Evolutionary conservation across 2,888 invertebrate genomes (phyloP), one percentile per base, ranked within the genome.

Genomic region (Nasonia oneida): DNA sequence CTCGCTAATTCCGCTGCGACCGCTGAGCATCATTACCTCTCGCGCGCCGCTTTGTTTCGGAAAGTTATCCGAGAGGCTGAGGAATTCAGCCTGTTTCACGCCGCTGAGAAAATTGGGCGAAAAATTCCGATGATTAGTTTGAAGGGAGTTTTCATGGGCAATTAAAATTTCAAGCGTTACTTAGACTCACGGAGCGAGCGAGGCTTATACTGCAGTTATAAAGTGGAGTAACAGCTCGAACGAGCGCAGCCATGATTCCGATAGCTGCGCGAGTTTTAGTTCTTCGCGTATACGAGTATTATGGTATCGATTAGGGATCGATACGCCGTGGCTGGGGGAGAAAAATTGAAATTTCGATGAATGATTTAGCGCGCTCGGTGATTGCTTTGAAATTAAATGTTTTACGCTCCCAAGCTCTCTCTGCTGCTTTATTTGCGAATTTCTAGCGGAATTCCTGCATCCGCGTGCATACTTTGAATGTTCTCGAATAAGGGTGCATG

Each of bases 111-210:
- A 75, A 33, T 75, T 75, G 5, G 29, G 0, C 33, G 81, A 75
- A 82, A 74, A 67, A 75, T 82, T 2, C 15, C 12, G 39, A 75
- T 82, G 29, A 82, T 74, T 67, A 67, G 29, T 50, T 23, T 67
- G 67, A 75, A 50, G 75, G 75, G 29, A 23, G 71, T 42, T 81
- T 81, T 81, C 42, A 61, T 29, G 12, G 53, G 2, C 74, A n/a
- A 78, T 78, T 23, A 71, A 50, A 83, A 50, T 83, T 73, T 73
- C 29, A 29, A 15, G 33, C 57, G 15, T 53, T 29, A 6, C 33
- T n/a, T 39, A 42, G 73, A 15, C 37, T 73, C 10, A 50, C 37
- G 4, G 4, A 37, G 37, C 14, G 37, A 5, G n/a, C 12, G 47
- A 12, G 74, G 47, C 33, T 12, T 75, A 57, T 57, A 47, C 74